A percentile compares a stretch with the other conserved stretches of the same genome.
These are phyloP conservation scores for Drosophila incognita DNA, from an alignment of 2,888 invertebrate species.

Conservation along the genomic window DNA sequence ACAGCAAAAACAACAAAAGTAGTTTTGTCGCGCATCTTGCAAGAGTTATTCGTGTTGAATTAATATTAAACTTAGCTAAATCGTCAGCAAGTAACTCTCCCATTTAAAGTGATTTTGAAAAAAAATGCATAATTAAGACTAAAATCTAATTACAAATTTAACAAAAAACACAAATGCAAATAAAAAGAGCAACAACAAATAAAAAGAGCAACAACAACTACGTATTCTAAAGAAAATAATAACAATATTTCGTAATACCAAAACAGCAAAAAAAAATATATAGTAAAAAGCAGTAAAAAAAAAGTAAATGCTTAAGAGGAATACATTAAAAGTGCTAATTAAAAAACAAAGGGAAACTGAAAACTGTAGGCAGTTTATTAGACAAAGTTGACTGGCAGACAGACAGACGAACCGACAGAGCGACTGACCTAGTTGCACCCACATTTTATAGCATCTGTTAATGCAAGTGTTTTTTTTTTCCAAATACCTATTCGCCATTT, in stretches of 20 bases:
- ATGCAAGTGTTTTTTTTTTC: slow-evolving; percentile 30
- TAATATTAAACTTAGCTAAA: slow-evolving; percentile 48
- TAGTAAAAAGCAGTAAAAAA: slow-evolving; percentile 13
- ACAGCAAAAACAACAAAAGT: slow-evolving; percentile 18
- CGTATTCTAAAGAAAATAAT: slow-evolving; percentile 10
- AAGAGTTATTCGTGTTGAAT: slow-evolving; percentile 46
- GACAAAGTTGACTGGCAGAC: slow-evolving; percentile 35
- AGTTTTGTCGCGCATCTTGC: slow-evolving; percentile 34
- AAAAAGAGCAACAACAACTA: slow-evolving; percentile 17
- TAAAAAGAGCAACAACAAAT: slow-evolving; percentile 16
- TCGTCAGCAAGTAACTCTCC: slow-evolving; percentile 41
- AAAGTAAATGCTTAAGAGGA: slow-evolving; percentile 32
- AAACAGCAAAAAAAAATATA: slow-evolving; percentile 22
- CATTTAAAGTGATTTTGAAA: slow-evolving; percentile 61
- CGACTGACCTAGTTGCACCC: slow-evolving; percentile 20
- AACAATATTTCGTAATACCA: slow-evolving; percentile 34
- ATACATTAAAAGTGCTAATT: slow-evolving; percentile 58
- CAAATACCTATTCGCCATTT: slow-evolving; percentile 52
- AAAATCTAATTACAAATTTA: slow-evolving; percentile 31
- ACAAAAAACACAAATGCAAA: slow-evolving; percentile 23
- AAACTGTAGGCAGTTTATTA: slow-evolving; percentile 39
- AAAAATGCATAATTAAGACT: slow-evolving; percentile 56
- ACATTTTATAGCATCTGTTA: slow-evolving; percentile 30
- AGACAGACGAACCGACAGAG: slow-evolving; percentile 20
- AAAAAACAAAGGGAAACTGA: slow-evolving; percentile 28